Conservation (phyloP, 1,140 invertebrate genomes). For the Pectinophora gossypiella region DNA sequence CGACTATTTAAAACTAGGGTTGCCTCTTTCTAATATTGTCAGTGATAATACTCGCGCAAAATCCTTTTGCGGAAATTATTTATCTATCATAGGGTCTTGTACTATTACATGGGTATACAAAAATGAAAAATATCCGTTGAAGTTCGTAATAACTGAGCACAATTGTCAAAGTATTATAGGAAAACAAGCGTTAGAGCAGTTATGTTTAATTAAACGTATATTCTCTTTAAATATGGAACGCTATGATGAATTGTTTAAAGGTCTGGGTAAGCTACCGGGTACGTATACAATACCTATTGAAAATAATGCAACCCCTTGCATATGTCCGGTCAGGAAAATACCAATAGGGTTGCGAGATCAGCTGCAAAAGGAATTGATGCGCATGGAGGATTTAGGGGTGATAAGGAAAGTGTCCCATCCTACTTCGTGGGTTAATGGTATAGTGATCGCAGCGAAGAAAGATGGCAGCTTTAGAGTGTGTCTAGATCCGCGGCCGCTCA, state of each 20-base stretch:
- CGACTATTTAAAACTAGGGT: conserved; percentile 5
- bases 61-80: conserved; percentile 1
- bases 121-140: background rate
- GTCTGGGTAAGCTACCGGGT: conserved; percentile 6
- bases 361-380: conserved; percentile 23
- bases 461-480: conserved; percentile 46
- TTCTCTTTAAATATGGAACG: background rate
- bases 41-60: background rate
- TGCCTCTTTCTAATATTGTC: background rate
- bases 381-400: conserved; percentile 18
- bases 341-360: conserved; percentile 21
- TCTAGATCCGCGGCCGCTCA: conserved; percentile 52
- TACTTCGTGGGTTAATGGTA: conserved; percentile 49
- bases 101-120: background rate
- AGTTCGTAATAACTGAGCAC: conserved; percentile 1
- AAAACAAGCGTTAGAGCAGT: background rate
- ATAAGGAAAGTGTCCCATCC: conserved; percentile 29
- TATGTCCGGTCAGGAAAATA: conserved; percentile 24
- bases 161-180: conserved; percentile 8
- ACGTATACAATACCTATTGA: conserved; percentile 21
- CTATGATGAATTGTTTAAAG: conserved; percentile 10
- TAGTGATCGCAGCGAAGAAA: conserved; percentile 41
- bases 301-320: conserved; percentile 14
- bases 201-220: conserved; percentile 5
- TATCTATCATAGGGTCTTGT: conserved; percentile 8